Percentiles rank a stretch among this genome's conserved stretches.
Conservation (phyloP, 2,113 vertebrate species). For the Chloropsis cyanopogon region DNA sequence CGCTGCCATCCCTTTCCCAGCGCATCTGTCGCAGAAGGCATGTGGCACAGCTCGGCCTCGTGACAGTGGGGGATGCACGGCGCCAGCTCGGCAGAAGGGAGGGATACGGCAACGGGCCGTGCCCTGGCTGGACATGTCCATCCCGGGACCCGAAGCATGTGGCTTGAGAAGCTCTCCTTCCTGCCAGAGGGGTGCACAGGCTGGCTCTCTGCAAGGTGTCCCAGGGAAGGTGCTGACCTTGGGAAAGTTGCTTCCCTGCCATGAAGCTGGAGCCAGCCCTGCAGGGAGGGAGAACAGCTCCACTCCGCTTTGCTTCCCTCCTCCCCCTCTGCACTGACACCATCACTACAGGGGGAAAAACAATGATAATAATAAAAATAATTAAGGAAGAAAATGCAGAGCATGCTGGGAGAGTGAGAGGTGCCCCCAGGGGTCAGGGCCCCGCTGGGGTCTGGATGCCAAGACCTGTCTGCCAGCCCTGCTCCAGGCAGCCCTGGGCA, state of each 20-base stretch:
- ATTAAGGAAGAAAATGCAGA: not conserved
- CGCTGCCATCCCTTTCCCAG: not conserved
- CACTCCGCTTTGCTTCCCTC: not conserved
- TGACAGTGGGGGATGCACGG: not conserved
- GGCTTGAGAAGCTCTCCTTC: not conserved
- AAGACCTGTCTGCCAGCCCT: not conserved
- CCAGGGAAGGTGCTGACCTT: not conserved
- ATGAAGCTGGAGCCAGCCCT: not conserved
- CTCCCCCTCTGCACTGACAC: not conserved
- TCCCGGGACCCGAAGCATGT: fast-evolving
- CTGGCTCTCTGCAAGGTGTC: not conserved
- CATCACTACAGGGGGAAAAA: not conserved
- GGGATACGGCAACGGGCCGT: not conserved
- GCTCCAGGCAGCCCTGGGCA: not conserved
- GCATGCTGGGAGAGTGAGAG: not conserved
- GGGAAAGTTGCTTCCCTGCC: not conserved
- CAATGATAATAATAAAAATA: conserved; percentile 1
- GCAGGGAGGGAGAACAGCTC: not conserved
- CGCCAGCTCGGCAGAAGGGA: not conserved
- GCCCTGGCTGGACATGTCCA: not conserved
- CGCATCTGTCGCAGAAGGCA: conserved; percentile 37
- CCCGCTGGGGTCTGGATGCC: not conserved
- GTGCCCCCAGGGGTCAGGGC: not conserved
- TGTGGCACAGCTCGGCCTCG: conserved; percentile 18
- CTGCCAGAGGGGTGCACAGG: not conserved